phyloP scores from a whole-genome alignment of 2,113 vertebrate species.

The Corythornis vintsioides region DNA sequence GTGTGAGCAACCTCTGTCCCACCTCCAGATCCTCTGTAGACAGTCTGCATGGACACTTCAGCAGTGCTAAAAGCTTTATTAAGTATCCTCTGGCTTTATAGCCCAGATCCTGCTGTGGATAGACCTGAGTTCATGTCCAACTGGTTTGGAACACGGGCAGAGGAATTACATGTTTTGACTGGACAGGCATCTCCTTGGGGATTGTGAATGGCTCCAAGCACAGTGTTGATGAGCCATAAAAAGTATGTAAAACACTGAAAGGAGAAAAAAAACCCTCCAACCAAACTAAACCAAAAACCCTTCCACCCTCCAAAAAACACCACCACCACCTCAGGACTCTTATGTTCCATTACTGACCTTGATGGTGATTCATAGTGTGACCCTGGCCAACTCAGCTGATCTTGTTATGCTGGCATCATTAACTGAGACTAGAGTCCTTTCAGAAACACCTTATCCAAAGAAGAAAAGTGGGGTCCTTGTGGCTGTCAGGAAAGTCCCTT shows the following conservation, averaged over 20 bases:
- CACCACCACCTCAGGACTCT: background rate
- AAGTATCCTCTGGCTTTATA: background rate
- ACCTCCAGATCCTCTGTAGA: background rate
- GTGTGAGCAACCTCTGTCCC: background rate
- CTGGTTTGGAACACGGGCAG: background rate
- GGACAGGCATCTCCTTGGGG: background rate
- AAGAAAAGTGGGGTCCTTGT: background rate
- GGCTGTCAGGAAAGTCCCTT: background rate
- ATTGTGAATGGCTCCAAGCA: background rate
- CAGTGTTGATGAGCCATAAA: background rate
- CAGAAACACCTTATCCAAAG: background rate
- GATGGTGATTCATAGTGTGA: background rate
- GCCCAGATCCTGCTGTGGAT: background rate
- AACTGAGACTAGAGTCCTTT: background rate
- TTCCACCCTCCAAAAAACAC: no score
- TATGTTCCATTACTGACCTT: background rate
- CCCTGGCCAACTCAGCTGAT: background rate
- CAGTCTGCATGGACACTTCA: background rate
- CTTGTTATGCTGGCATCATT: background rate
- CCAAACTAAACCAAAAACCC: accelerated
- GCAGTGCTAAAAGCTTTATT: background rate
- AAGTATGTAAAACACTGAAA: background rate
- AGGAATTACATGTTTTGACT: background rate
- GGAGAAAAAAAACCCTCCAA: background rate
- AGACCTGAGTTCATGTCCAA: background rate